phyloP scores from a whole-genome alignment of 2,113 vertebrate genomes.

The Myocastor coypus region DNA sequence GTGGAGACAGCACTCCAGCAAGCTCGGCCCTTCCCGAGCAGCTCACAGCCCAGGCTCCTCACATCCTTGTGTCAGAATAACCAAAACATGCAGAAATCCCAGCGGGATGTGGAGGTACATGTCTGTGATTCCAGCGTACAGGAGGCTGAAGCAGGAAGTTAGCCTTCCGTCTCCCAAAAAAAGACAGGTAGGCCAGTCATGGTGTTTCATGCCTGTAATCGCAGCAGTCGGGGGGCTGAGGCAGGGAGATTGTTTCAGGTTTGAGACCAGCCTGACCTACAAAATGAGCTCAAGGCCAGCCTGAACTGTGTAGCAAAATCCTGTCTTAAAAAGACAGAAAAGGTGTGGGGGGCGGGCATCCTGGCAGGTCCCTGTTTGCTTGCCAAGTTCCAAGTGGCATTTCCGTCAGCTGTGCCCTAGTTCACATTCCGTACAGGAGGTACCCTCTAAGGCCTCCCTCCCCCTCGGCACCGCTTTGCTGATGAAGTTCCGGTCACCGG shows the following conservation, averaged over 20 bases:
- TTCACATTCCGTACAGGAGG: conserved; percentile 91
- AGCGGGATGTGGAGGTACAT: background rate
- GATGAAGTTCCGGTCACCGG: conserved; percentile 60
- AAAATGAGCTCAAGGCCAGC: no score
- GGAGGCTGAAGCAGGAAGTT: background rate
- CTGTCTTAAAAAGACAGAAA: background rate
- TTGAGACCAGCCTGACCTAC: no score
- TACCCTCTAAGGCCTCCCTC: conserved; percentile 89
- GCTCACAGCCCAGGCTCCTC: background rate
- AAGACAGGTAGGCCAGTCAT: no score
- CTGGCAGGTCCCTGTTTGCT: background rate
- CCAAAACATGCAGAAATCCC: background rate
- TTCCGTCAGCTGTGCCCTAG: background rate
- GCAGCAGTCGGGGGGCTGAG: no score
- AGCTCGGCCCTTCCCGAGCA: background rate
- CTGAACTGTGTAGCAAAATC: no score
- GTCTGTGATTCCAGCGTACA: background rate
- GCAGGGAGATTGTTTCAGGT: no score
- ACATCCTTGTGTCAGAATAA: background rate
- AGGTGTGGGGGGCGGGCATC: background rate
- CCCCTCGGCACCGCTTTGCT: conserved; percentile 84
- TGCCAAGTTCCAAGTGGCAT: background rate
- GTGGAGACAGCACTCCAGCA: background rate
- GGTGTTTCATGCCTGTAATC: no score
- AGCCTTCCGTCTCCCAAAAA: background rate